Base-by-base conservation (phyloP, 37 sponge, comb jelly and placozoan species). In the Chondrilla cf. caribensis region DNA sequence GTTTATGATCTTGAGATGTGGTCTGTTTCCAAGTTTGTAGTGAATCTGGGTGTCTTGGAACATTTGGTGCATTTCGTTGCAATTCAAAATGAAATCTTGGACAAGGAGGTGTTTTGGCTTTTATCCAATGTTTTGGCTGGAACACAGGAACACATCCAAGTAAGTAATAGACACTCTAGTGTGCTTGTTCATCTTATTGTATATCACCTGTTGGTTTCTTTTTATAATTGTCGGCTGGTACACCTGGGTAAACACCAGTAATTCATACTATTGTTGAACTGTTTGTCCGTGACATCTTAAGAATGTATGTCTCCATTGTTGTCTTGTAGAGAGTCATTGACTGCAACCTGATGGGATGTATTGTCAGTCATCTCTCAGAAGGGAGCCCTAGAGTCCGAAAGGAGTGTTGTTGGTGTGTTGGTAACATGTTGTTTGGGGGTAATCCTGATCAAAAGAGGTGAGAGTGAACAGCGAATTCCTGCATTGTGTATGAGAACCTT, bases 61-160 rank as follows among this genome's bases (percentile, higher is more conserved):
- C 14, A 7, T 33, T 33, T 67, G 68, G 68, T 31, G 2, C 68
- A 26, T 18, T 18, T 67, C 4, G 35, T 29, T 1, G 2, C 17
- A 26, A 24, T 38, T 0, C 19, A 57, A 37, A 83, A 84, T 37
- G 80, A 39, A 17, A 84, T 7, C 84, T 77, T 84, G 7, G 6
- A 76, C 14, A 87, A 84, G 79, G 88, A 87, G 51, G 84, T 65
- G 42, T 87, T 76, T 59, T 87, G 88, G 88, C 54, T 85, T 0
- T 14, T 87, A 3, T 87, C 88, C 21, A 87, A 87, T 39, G 78
- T 87, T 43, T 76, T 83, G 25, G 88, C 88, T 22, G 88, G 88
- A 26, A 82, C 75, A 26, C 33, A 43, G 22, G 60, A 79, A 32
- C 84, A 84, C 37, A 84, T 84, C 17, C 84, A 84, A 77, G 84